These are phyloP conservation scores for Ictalurus furcatus DNA, from an alignment of 2,113 vertebrate species.

Conservation along the genomic window DNA sequence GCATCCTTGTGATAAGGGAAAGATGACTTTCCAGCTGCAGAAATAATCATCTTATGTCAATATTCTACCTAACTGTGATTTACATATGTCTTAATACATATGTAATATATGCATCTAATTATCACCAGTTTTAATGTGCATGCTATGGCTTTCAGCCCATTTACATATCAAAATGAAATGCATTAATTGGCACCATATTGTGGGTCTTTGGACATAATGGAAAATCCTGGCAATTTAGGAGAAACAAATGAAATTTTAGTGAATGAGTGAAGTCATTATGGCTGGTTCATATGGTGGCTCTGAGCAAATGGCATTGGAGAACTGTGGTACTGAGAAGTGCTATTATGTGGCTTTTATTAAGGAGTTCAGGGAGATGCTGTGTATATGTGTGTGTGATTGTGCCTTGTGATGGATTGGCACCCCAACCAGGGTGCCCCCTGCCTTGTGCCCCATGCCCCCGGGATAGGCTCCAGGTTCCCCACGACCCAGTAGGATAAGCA, in stretches of 20 bases:
- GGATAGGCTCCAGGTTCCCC: too few relatives aligned
- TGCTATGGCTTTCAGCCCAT: slow-evolving; percentile 6
- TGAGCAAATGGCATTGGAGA: not conserved
- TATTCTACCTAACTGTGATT: slow-evolving; percentile 25
- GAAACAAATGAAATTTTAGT: slow-evolving; percentile 38
- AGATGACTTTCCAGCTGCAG: not conserved
- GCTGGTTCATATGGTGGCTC: slow-evolving; percentile 20
- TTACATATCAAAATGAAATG: slow-evolving; percentile 30
- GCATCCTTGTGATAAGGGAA: not conserved
- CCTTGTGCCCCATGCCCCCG: too few relatives aligned
- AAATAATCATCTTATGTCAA: not conserved
- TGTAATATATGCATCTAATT: slow-evolving; percentile 20
- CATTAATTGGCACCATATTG: slow-evolving; percentile 33
- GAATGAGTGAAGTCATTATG: slow-evolving; percentile 28
- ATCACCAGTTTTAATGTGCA: slow-evolving; percentile 15
- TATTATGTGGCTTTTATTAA: not conserved
- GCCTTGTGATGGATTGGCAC: too few relatives aligned
- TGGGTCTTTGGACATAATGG: slow-evolving; percentile 42
- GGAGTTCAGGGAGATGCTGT: slow-evolving; percentile 2
- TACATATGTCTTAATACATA: slow-evolving; percentile 20
- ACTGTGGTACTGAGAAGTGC: not conserved
- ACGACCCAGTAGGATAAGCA: too few relatives aligned
- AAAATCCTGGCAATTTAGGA: slow-evolving; percentile 19
- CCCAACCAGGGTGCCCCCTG: too few relatives aligned
- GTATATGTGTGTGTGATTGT: too few relatives aligned